phyloP scores from a whole-genome alignment of 2,113 vertebrate genomes.

The Indicator maculatus region DNA sequence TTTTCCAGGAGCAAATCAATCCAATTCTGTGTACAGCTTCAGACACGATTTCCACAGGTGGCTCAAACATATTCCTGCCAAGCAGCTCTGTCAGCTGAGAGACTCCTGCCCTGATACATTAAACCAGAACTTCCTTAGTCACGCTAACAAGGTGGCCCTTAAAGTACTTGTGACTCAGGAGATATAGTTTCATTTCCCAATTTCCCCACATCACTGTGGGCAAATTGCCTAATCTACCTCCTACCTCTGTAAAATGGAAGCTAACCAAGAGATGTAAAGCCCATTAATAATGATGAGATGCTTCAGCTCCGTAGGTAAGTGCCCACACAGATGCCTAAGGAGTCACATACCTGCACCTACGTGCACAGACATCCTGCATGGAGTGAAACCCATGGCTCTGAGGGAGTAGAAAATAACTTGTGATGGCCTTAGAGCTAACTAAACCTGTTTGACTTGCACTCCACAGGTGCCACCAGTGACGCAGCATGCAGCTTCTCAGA shows the following conservation, averaged over 20 bases:
- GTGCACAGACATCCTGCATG: rapidly evolving
- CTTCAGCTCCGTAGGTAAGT: neutral
- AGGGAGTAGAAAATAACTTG: neutral
- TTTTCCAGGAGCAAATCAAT: neutral
- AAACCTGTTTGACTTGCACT: neutral
- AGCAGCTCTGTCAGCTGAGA: neutral
- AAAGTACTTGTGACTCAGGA: neutral
- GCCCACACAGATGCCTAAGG: neutral
- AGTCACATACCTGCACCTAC: neutral
- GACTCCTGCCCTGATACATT: neutral
- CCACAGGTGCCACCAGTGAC: neutral
- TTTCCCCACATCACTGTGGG: rapidly evolving
- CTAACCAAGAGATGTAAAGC: neutral
- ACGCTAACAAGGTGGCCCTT: neutral
- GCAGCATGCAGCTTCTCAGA: neutral
- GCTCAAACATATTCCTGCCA: neutral
- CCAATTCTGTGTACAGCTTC: neutral
- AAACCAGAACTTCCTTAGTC: neutral
- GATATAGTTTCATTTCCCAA: rapidly evolving
- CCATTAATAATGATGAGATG: neutral
- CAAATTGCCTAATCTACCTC: neutral
- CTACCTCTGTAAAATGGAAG: neutral
- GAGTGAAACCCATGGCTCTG: neutral
- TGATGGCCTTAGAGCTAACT: neutral
- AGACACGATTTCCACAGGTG: neutral